Base-by-base conservation (phyloP, 2,797 vertebrate species). In the Phoeniculus purpureus region DNA sequence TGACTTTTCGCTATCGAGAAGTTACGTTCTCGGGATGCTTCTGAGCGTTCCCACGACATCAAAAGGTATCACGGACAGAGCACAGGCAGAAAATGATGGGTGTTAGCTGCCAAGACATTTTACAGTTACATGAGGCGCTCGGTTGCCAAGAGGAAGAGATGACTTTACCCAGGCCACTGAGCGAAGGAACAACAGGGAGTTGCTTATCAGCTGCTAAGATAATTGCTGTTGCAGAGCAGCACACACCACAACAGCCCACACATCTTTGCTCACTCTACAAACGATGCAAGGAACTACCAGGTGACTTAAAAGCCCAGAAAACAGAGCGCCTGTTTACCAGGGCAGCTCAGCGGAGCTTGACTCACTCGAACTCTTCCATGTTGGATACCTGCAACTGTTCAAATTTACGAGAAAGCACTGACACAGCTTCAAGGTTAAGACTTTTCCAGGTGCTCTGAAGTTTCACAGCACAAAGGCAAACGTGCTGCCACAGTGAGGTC, bases 31-130 rank as follows among this genome's bases (percentile, higher is more conserved):
- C 73, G 70, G 85, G 4, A 37, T 76, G 77, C 27, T 81, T 79
- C 82, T 25, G 76, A 81, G 67, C 29, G 64, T 95, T 96, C 95
- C 90, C 93, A 96, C 61, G 51, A 95, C 93, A 94, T 95, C 94
- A 96, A 95, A 43, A 95, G 92, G 72, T 90, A 91, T 90, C 76
- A 72, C 2, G n/a, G 85, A 84, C 77, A 92, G 65, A 92, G 81
- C 26, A 81, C 18, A 91, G 81, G 89, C 83, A 88, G 91, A 89
- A 94, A 89, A 94, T 82, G 72, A 94, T 15, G 72, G 88, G 87
- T 86, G 80, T 93, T 71, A 90, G 68, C 81, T 93, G 94, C 88
- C 88, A 95, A 94, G 78, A 59, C 15, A 43, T 74, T 85, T 90
- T 85, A 78, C 68, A 92, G 51, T 32, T 71, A 51, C 56, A 32